Evolutionary conservation across 2,888 invertebrate genomes (phyloP).

Genomic region (Conus canariensis): DNA sequence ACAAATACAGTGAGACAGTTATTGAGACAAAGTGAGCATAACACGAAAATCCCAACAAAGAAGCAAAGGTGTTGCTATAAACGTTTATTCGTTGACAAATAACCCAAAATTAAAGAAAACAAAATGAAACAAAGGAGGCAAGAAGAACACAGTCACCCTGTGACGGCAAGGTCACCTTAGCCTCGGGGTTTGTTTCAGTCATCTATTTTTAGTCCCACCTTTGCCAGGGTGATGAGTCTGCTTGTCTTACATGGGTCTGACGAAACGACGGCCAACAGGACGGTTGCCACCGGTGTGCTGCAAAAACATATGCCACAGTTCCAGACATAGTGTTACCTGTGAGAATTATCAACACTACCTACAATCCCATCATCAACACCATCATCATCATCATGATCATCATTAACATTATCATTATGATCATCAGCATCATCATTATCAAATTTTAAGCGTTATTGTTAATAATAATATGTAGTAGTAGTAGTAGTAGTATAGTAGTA

Average conservation of each 20-base stretch:
- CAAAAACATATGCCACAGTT: background rate
- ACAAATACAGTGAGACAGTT: no score
- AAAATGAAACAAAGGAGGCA: background rate
- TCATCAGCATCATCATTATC: no score
- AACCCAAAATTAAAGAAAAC: background rate
- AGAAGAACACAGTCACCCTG: background rate
- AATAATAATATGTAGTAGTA: no score
- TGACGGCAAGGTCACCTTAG: background rate
- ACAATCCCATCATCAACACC: no score
- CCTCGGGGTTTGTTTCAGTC: background rate
- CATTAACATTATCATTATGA: no score
- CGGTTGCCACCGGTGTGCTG: slow-evolving; percentile 7
- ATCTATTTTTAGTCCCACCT: background rate
- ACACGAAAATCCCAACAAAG: background rate
- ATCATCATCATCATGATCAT: no score
- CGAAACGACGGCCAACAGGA: background rate
- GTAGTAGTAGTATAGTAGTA: no score
- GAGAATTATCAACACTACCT: no score
- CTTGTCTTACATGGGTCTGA: background rate
- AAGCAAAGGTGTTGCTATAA: background rate
- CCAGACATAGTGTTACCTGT: background rate
- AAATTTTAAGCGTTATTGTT: no score
- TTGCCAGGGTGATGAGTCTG: background rate
- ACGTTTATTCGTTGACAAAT: background rate
- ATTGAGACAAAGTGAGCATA: no score